Base-by-base conservation (phyloP, 2,113 vertebrate genomes). In the Ptilonorhynchus violaceus region DNA sequence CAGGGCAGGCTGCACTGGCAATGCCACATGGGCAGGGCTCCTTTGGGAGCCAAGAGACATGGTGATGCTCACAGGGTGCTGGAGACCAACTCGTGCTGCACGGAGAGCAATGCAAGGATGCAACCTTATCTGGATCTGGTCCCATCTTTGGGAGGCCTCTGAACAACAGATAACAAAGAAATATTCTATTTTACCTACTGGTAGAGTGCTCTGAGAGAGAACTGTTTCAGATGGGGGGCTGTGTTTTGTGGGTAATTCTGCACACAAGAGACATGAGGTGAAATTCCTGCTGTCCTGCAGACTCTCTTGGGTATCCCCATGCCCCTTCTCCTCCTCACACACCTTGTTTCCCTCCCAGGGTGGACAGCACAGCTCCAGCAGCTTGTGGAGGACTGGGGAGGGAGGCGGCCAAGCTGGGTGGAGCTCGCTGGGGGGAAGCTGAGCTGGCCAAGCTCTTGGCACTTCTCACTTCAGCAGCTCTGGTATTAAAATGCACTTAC, bases 401-500 rank as follows among this genome's bases (percentile, higher is more conserved):
- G 28, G 19, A 91, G 41, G 66, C 0, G 1, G 53, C 79, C 30
- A 46, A 47, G 46, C 5, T 0, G 13, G 82, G 63, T 58, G 85
- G 89, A 86, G 75, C 41, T 55, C 2, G 1, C 15, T 0, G 0
- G 2, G 37, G 62, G 33, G 22, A 39, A 81, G 53, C 39, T 1
- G 12, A 79, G 53, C 59, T 21, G 35, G 86, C 59, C 1, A 2
- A 84, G 46, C 37, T 89, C 85, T 46, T 60, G 68, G 77, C 22
- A 1, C 50, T 46, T 41, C 3, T 4, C 47, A 70, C 2, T 4
- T n/a, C 85, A 86, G 88, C 92, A 95, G 95, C 90, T 90, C 47
- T 5, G 6, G 37, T 18, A 64, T 80, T 76, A 52, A 90, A 56
- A 47, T 24, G 37, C 52, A 95, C 99, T 99, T 97, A 99, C 99